Percentiles rank a stretch among this genome's conserved stretches.
phyloP scores from a whole-genome alignment of 1,140 invertebrate species.

The Hyles vespertilio region DNA sequence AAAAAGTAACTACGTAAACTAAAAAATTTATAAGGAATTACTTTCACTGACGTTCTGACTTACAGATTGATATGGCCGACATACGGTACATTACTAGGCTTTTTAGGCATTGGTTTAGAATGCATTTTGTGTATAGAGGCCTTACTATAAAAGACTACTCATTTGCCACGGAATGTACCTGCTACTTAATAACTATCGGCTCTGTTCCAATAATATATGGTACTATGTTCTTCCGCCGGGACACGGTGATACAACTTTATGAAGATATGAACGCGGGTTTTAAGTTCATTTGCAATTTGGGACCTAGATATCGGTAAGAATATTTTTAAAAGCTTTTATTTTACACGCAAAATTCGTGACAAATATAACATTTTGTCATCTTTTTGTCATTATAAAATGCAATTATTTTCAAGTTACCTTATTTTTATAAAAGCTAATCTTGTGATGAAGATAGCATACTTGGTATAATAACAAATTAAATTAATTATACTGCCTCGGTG shows the following conservation, averaged over 20 bases:
- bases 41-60: background rate
- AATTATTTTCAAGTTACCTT: no score
- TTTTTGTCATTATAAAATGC: no score
- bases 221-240: constrained; percentile 23
- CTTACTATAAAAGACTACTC: constrained; percentile 30
- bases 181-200: constrained; percentile 35
- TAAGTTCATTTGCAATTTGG: constrained; percentile 31
- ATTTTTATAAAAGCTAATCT: no score
- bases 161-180: constrained; percentile 43
- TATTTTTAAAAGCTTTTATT: background rate
- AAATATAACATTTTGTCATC: no score
- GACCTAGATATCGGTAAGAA: constrained; percentile 29
- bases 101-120: constrained; percentile 26
- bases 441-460: no score
- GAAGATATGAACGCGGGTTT: constrained; percentile 41
- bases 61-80: constrained; percentile 39
- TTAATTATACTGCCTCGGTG: no score
- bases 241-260: constrained; percentile 25
- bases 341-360: no score
- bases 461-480: no score
- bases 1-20: no score
- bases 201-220: constrained; percentile 28
- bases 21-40: no score
- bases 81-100: constrained; percentile 13
- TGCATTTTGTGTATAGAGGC: constrained; percentile 34